Evolutionary conservation across 2,888 invertebrate species (phyloP), one percentile per base, ranked within the genome.

Genomic region (Ectemnius lituratus): DNA sequence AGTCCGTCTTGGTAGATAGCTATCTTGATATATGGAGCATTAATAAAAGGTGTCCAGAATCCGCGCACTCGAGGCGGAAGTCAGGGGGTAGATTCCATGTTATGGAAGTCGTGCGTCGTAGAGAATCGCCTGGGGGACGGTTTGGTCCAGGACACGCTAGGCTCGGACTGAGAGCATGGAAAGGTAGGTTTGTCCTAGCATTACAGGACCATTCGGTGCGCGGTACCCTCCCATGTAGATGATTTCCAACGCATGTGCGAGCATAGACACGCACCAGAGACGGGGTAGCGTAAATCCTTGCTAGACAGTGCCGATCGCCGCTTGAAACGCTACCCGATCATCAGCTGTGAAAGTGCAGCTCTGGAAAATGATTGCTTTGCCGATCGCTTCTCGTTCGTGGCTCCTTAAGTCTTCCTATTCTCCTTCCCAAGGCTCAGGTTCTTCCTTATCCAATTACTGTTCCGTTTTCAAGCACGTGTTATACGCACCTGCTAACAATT

Each of bases 341-440:
- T 86, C 87, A 85, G 84, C 76, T 87, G 87, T 85, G 87, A 87
- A 87, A 87, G 86, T 85, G 84, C 82, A 83, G 80, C 83, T 79
- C 61, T 73, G 86, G 86, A 85, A 87, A 87, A 86, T 86, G 83
- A 86, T 86, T 81, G 76, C 70, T 16, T 75, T 61, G 46, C 61
- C 23, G 69, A 46, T 46, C 45, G 46, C 57, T 73, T 58, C 61
- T 68, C 58, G 49, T 57, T 45, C 59, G 61, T 70, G 66, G 62
- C 13, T 69, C 69, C 58, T 59, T 56, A 49, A 62, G 66, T 62
- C 52, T 64, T 60, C 68, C 56, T 70, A 58, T 69, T 49, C 46
- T 46, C 18, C 47, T 8, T 46, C 8, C 18, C 28, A 8, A 23
- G 58, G 61, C 37, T 49, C 47, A 62, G 47, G 18, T 20, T 18